phyloP scores from a whole-genome alignment of 2,113 vertebrate genomes.

The Tychaedon coryphoeus region DNA sequence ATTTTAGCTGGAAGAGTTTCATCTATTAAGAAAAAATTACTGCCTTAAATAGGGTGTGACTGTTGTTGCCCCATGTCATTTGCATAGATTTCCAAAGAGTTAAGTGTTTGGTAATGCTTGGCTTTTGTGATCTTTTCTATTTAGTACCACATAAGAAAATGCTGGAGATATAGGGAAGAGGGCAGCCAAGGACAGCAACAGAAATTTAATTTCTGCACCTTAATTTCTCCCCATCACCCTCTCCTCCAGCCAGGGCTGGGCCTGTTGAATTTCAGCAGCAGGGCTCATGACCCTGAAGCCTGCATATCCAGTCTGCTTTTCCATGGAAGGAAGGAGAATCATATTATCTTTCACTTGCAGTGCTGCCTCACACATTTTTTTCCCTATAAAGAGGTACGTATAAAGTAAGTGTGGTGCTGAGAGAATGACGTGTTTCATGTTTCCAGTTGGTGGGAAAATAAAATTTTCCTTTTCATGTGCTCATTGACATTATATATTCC shows the following conservation, averaged over 20 bases:
- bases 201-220: neutral
- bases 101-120: neutral
- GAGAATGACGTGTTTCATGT: neutral
- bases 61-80: neutral
- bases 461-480: neutral
- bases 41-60: neutral
- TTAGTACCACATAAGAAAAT: neutral
- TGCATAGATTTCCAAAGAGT: conserved; percentile 15
- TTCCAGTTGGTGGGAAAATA: neutral
- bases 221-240: neutral
- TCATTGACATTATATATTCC: fast-evolving
- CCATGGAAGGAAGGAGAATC: neutral
- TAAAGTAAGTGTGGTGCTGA: neutral
- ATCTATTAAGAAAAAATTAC: neutral
- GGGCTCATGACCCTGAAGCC: neutral
- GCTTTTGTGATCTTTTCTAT: neutral
- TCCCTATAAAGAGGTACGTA: neutral
- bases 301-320: neutral
- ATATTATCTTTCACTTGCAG: neutral
- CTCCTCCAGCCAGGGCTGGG: neutral
- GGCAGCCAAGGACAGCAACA: neutral
- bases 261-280: neutral
- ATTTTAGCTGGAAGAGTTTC: neutral
- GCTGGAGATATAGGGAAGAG: neutral
- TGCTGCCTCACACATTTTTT: neutral